Base-by-base conservation (phyloP, 2,113 vertebrate species). In the Lanius ludovicianus region DNA sequence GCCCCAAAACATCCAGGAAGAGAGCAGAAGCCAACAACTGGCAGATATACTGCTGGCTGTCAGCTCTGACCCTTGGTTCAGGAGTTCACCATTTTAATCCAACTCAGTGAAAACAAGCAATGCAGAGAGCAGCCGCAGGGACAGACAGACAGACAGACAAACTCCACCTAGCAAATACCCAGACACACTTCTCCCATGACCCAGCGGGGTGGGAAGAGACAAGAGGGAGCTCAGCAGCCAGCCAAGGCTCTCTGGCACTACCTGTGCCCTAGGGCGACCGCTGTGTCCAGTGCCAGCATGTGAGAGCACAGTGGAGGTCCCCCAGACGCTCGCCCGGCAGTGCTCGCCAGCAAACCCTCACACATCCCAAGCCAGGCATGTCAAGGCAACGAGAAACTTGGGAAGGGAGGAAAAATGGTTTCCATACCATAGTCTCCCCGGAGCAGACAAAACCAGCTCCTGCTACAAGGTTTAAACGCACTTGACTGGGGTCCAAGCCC, bases 401-500 rank as follows among this genome's bases (percentile, higher is more conserved):
- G 70, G 56, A 92, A 68, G 55, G 60, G 91, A 71, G 79, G 49
- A 94, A 83, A 92, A 96, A 97, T 81, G 93, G 91, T 90, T 84
- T 74, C 94, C 83, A 88, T 88, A 81, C 90, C 80, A 57, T 57
- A 78, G 73, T 21, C 53, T 95, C 60, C 88, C 52, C 0, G 0
- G 64, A 96, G 76, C 80, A 94, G 88, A 96, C 90, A 90, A 93
- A 92, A 92, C 86, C 92, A 96, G 95, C 92, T 92, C 60, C 69
- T 93, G 90, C 95, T 78, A 67, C 42, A 31, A 83, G 64, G 84
- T 92, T 96, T 84, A 63, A 95, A 93, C 3, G 27, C 60, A 31
- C 55, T 95, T 96, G 95, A 96, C 95, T 95, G 62, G 64, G 92
- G 90, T 94, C 95, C 95, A 96, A 93, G 90, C 82, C 92, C 60